Evolutionary conservation across 2,113 vertebrate species (phyloP).

Genomic region (Leptobrachium ailaonicum): DNA sequence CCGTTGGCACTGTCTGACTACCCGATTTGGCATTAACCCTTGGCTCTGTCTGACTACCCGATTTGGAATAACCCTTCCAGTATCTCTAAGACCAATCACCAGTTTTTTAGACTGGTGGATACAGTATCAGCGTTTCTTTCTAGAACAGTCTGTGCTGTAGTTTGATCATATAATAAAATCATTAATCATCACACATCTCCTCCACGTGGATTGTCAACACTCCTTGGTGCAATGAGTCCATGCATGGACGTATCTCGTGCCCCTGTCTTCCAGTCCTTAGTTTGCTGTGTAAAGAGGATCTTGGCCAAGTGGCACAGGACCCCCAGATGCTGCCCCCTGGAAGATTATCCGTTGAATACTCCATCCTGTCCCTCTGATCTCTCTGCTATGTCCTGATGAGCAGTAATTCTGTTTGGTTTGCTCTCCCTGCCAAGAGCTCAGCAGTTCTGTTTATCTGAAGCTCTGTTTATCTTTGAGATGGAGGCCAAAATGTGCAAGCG

Average conservation of each 20-base stretch:
- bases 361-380: conserved; percentile 45
- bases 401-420: conserved; percentile 49
- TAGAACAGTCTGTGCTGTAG: too few relatives aligned
- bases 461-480: conserved; percentile 48
- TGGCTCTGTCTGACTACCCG: too few relatives aligned
- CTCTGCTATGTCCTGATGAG: conserved; percentile 44
- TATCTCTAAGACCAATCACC: too few relatives aligned
- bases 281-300: conserved; percentile 40
- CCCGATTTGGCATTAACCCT: too few relatives aligned
- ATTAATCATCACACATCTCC: neutral
- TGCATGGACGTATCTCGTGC: neutral
- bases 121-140: too few relatives aligned
- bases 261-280: conserved; percentile 19
- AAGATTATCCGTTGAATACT: conserved; percentile 45
- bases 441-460: conserved; percentile 46
- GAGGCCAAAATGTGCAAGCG: conserved; percentile 42
- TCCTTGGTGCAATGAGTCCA: conserved; percentile 7
- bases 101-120: too few relatives aligned
- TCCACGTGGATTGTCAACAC: neutral
- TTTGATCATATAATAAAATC: neutral
- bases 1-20: too few relatives aligned
- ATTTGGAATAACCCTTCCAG: too few relatives aligned
- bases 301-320: conserved; percentile 20
- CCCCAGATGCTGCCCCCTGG: conserved; percentile 27
- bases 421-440: conserved; percentile 41